A percentile compares a stretch with the other conserved stretches of the same genome.
Evolutionary conservation across 2,113 vertebrate genomes (phyloP).

Genomic region (Pelobates fuscus): DNA sequence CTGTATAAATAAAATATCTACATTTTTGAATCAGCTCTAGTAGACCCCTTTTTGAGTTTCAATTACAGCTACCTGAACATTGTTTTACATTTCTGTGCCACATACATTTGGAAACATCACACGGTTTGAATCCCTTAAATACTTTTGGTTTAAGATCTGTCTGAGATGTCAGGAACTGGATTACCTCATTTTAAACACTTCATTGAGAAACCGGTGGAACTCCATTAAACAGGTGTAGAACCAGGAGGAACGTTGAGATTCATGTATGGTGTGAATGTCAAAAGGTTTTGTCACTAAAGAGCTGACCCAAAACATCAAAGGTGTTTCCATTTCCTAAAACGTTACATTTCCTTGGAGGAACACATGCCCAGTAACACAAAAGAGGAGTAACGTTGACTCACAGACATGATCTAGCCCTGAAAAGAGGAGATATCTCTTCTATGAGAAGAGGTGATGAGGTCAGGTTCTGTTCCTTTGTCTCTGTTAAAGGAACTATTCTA

Average conservation of each 20-base stretch:
- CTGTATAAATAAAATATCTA: too few relatives aligned
- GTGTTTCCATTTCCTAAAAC: neutral
- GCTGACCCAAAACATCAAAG: conserved; percentile 21
- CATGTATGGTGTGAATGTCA: neutral
- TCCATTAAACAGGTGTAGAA: neutral
- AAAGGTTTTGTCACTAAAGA: neutral
- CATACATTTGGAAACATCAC: too few relatives aligned
- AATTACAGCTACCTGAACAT: too few relatives aligned
- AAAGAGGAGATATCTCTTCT: neutral
- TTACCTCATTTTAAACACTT: too few relatives aligned
- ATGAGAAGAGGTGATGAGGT: neutral
- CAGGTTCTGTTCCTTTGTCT: neutral
- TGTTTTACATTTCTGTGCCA: too few relatives aligned
- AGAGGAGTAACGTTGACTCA: too few relatives aligned
- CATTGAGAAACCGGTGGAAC: neutral
- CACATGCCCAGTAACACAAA: neutral
- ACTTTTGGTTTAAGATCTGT: too few relatives aligned
- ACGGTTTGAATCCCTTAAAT: too few relatives aligned
- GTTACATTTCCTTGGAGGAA: neutral
- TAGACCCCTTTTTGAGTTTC: too few relatives aligned
- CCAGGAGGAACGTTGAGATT: too few relatives aligned
- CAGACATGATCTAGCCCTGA: neutral
- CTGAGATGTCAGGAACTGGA: too few relatives aligned
- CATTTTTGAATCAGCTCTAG: too few relatives aligned
- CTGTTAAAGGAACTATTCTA: neutral